These are phyloP conservation scores for Sprattus sprattus DNA, from an alignment of 2,113 vertebrate genomes.

Conservation along the genomic window DNA sequence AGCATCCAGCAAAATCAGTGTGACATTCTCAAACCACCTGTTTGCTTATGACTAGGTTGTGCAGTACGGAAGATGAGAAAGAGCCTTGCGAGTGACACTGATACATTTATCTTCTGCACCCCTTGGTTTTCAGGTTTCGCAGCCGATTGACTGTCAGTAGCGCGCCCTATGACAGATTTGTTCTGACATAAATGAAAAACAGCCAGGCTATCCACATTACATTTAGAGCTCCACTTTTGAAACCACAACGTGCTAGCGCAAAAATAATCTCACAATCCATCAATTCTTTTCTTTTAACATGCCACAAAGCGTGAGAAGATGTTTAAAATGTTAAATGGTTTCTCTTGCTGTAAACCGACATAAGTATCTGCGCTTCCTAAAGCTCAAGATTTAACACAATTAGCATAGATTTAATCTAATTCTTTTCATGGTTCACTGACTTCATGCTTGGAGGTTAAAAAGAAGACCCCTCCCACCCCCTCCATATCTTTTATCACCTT, in stretches of 20 bases:
- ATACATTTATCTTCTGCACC: background rate
- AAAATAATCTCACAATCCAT: background rate
- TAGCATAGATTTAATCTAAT: background rate
- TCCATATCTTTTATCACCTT: slow-evolving; percentile 6
- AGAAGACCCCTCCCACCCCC: background rate
- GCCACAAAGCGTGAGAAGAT: background rate
- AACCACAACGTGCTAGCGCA: background rate
- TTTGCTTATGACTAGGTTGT: background rate
- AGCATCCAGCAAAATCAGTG: background rate
- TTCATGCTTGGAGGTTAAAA: background rate
- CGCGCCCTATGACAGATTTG: background rate
- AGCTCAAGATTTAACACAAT: background rate
- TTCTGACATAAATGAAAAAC: background rate
- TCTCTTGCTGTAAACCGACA: background rate
- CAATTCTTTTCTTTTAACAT: background rate
- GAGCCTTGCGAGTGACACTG: background rate
- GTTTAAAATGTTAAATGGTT: background rate
- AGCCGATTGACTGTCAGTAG: background rate
- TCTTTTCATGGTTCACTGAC: slow-evolving; percentile 1
- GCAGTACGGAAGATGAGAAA: background rate
- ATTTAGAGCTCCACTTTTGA: background rate
- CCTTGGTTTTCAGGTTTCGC: background rate
- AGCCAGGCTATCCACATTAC: background rate
- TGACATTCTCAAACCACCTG: background rate
- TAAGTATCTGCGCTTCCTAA: background rate